Percentiles rank a stretch among this genome's conserved stretches.
phyloP scores from a whole-genome alignment of 2,888 invertebrate species.

The Eupeodes luniger region DNA sequence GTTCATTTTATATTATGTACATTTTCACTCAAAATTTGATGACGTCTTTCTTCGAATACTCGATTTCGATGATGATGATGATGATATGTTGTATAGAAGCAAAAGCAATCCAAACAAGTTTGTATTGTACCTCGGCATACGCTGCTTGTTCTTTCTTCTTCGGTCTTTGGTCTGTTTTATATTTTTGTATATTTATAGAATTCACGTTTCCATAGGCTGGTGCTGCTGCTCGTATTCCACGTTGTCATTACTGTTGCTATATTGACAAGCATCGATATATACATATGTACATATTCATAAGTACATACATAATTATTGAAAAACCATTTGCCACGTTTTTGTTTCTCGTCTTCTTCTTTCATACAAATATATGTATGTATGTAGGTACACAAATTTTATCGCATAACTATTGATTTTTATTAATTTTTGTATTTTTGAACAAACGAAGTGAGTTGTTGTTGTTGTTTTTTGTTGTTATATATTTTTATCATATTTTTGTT shows the following conservation, averaged over 20 bases:
- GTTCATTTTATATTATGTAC: constrained; percentile 22
- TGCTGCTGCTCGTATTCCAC: constrained; percentile 29
- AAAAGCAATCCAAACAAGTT: constrained; percentile 51
- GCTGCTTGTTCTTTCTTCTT: constrained; percentile 7
- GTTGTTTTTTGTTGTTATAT: background rate
- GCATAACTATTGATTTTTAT: constrained; percentile 37
- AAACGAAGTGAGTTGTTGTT: constrained; percentile 4
- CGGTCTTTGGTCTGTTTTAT: background rate
- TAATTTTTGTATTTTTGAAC: background rate
- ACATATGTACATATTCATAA: background rate
- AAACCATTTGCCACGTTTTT: constrained; percentile 57
- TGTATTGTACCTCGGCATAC: background rate
- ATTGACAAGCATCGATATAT: constrained; percentile 13
- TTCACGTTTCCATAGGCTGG: constrained; percentile 37
- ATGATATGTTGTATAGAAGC: background rate
- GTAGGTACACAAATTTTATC: constrained; percentile 31
- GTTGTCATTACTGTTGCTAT: constrained; percentile 52
- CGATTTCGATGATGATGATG: background rate
- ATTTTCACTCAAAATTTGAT: constrained; percentile 3
- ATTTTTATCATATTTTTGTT: constrained; percentile 10
- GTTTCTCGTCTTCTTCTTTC: constrained; percentile 36
- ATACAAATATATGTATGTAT: background rate
- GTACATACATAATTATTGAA: constrained; percentile 50
- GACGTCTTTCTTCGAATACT: constrained; percentile 5
- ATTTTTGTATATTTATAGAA: constrained; percentile 46